Base-by-base conservation (phyloP, 2,113 vertebrate species). In the Crotophaga sulcirostris region DNA sequence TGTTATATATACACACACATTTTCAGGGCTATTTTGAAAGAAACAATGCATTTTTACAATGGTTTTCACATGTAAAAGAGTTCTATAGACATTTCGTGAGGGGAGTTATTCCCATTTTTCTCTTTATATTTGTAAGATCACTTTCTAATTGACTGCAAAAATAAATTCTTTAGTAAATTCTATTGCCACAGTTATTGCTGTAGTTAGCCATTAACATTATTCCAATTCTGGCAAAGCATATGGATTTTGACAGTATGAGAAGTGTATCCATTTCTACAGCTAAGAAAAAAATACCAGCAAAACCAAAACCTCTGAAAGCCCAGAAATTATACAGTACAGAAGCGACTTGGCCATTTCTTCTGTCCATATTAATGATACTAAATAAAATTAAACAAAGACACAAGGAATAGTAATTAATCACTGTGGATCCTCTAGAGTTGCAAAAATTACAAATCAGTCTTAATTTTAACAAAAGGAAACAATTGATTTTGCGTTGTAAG, bases 391-490 rank as follows among this genome's bases (percentile, higher is more conserved):
- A 89, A 70, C 10, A 52, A 29, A 28, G 29, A 42, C 28, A 49
- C 16, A 63, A 79, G 29, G n/a, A 84, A 42, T 90, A 36, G 31
- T 42, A 45, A 94, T 95, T 90, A 87, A 89, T 87, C 77, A 87
- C 21, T 74, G 74, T 5, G 3, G 56, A 86, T 76, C 74, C 28
- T 83, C 81, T 69, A 78, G 31, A 24, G 45, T 4, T 93, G 44
- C 33, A 89, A 77, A 86, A 87, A 90, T 74, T 90, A 75, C 18
- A 79, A 60, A 90, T 76, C 21, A n/a, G 68, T 91, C 55, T 73
- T 75, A 88, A 75, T 76, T 90, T 64, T 85, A 84, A 81, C 47
- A 63, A 80, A 76, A 84, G 47, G 20, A 84, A 94, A 31, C 13
- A 83, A 87, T 15, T 77, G 75, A 67, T 75, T 86, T 45, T 55